These are phyloP conservation scores for Eunapius fragilis DNA, from an alignment of 37 sponge, comb jelly and placozoan species.

Conservation along the genomic window DNA sequence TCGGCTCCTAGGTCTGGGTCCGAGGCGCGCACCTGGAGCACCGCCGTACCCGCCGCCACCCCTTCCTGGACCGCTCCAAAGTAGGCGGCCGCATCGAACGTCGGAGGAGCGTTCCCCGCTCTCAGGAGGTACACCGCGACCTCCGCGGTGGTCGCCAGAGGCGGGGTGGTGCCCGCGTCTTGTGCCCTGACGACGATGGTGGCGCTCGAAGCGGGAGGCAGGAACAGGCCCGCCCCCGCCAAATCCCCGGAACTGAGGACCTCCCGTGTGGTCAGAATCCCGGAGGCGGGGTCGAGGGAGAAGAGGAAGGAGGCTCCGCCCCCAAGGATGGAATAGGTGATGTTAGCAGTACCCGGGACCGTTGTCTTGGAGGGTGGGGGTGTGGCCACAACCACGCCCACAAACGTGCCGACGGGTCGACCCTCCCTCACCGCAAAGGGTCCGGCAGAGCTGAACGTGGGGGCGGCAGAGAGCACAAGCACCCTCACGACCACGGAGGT, in stretches of 20 bases:
- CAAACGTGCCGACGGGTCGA: conserved; percentile 9
- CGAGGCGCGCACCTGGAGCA: conserved; percentile 8
- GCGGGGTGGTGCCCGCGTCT: not conserved
- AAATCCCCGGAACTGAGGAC: too few species aligned
- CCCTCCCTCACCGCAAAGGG: conserved; percentile 34
- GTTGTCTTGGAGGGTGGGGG: too few species aligned
- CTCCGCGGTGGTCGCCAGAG: not conserved
- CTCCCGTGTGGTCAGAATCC: too few species aligned
- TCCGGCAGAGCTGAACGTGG: conserved; percentile 6
- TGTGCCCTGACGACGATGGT: too few species aligned
- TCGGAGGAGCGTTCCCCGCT: not conserved
- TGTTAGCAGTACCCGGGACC: too few species aligned
- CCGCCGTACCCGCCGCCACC: not conserved
- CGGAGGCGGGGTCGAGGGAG: too few species aligned
- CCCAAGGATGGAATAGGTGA: too few species aligned
- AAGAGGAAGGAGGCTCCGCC: too few species aligned
- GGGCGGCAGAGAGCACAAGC: not conserved
- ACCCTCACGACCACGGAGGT: conserved; percentile 10
- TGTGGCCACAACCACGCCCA: conserved; percentile 51
- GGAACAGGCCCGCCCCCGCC: too few species aligned
- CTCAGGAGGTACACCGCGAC: not conserved
- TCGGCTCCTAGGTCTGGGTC: conserved; percentile 40
- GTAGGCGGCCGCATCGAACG: not conserved
- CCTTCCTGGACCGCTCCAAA: not conserved
- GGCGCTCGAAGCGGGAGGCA: too few species aligned